phyloP scores from a whole-genome alignment of 2,797 vertebrate genomes.

The Melopsittacus undulatus region DNA sequence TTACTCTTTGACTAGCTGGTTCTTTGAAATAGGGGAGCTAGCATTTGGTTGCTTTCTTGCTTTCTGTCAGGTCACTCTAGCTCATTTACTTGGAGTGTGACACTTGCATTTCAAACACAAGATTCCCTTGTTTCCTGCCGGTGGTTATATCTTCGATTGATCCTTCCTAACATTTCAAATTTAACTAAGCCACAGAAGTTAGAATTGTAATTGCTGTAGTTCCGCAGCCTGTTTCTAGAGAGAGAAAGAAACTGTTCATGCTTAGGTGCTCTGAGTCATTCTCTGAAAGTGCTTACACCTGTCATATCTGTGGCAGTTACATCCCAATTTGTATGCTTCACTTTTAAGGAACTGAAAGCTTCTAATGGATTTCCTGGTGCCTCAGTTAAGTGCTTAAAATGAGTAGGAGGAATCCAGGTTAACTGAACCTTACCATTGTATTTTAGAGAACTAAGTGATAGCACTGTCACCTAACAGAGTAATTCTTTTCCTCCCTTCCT shows the following conservation, averaged over 20 bases:
- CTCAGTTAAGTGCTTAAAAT: constrained; percentile 2
- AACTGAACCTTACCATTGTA: background rate
- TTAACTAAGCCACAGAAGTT: background rate
- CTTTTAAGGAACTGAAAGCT: constrained; percentile 7
- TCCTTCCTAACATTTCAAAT: background rate
- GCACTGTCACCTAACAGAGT: constrained; percentile 26
- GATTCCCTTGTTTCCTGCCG: background rate
- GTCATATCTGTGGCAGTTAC: background rate
- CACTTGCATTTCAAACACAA: background rate
- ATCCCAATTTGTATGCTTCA: background rate
- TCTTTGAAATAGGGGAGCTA: background rate
- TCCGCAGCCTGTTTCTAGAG: rapidly evolving
- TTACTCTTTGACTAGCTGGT: background rate
- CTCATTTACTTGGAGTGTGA: background rate
- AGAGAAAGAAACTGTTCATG: background rate
- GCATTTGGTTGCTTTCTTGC: background rate
- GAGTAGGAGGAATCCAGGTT: constrained; percentile 24
- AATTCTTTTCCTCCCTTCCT: background rate
- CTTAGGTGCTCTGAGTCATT: background rate
- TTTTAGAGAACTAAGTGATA: background rate
- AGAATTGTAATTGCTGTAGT: background rate
- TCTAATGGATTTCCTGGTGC: constrained; percentile 21
- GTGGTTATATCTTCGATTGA: background rate
- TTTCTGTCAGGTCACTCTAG: background rate
- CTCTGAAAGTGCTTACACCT: background rate